Base-by-base conservation (phyloP, 1,140 invertebrate species). In the Drosophila prosaltans region DNA sequence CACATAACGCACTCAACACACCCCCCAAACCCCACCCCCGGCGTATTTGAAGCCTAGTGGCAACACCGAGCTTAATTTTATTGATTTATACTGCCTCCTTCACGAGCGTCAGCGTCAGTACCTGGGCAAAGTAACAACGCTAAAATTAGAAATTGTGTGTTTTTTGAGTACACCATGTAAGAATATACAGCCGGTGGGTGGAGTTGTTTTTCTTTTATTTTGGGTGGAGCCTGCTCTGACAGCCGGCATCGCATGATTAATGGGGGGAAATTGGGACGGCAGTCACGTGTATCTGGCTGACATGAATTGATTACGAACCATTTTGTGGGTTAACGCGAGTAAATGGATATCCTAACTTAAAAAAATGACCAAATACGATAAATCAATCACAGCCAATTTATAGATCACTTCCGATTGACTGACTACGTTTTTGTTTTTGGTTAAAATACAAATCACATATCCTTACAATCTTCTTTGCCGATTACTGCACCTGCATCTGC, bases 11-110 rank as follows among this genome's bases (percentile, higher is more conserved):
- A 73, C 65, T 24, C 62, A 43, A 54, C 51, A 65, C 30, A 69
- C 65, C 65, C 70, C 62, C 62, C 26, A 36, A 26, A 16, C 3
- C 16, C 43, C 28, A 26, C 10, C 28, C 57, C 45, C 32, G 40
- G 51, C 59, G 51, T 51, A 57, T 68, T 65, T 62, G 59, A 65
- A 76, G 74, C 69, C 54, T 81, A 78, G 65, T 81, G 83, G 79
- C 83, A 86, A 43, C 81, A 82, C 83, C 78, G 73, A 74, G 77
- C 83, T 84, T 84, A 81, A 71, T 72, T 70, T 70, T 89, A 88
- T 88, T 78, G 83, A 88, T 88, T 88, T 88, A 89, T 58, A 48
- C 41, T 36, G 40, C 55, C 43, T 43, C 41, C 61, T 30, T 5
- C 16, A 51, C 28, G 45, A 43, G 43, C 54, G 61, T 40, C 28